These are phyloP conservation scores for Cherax destructor DNA, from an alignment of 1,140 invertebrate genomes.

Conservation along the genomic window DNA sequence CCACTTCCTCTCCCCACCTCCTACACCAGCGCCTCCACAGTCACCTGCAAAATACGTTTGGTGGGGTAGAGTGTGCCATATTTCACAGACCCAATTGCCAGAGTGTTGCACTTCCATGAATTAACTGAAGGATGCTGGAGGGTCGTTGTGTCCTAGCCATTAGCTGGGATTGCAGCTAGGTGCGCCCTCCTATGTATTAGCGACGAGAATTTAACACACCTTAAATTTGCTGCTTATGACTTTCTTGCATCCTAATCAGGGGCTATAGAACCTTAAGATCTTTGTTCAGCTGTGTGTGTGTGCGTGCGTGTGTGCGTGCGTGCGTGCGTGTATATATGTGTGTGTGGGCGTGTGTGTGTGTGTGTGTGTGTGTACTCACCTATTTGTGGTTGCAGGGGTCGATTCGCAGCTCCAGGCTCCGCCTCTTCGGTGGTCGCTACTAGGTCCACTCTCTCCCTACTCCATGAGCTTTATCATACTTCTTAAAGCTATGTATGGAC, in stretches of 20 bases:
- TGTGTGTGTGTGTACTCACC: not conserved
- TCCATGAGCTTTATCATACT: too few species aligned
- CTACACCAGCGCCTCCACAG: not conserved
- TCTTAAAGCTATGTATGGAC: too few species aligned
- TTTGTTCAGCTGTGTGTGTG: not conserved
- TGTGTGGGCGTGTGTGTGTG: not conserved
- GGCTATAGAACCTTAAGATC: not conserved
- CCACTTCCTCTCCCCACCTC: not conserved
- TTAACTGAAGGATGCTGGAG: not conserved
- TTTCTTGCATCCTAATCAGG: not conserved
- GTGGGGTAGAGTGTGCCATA: not conserved
- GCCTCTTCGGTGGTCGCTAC: too few species aligned
- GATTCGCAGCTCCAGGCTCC: too few species aligned
- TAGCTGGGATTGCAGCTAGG: conserved; percentile 1
- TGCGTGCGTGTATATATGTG: not conserved
- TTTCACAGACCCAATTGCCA: not conserved
- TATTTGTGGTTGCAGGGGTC: too few species aligned
- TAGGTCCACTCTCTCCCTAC: too few species aligned
- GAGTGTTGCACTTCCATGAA: conserved; percentile 10
- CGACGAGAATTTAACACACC: not conserved
- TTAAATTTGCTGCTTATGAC: conserved; percentile 6
- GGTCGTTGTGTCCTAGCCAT: conserved; percentile 2
- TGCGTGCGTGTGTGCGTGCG: not conserved
- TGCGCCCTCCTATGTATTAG: conserved; percentile 5
- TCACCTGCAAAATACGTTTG: not conserved